Conservation (phyloP, 2,888 invertebrate species). For the Zygaena filipendulae region DNA sequence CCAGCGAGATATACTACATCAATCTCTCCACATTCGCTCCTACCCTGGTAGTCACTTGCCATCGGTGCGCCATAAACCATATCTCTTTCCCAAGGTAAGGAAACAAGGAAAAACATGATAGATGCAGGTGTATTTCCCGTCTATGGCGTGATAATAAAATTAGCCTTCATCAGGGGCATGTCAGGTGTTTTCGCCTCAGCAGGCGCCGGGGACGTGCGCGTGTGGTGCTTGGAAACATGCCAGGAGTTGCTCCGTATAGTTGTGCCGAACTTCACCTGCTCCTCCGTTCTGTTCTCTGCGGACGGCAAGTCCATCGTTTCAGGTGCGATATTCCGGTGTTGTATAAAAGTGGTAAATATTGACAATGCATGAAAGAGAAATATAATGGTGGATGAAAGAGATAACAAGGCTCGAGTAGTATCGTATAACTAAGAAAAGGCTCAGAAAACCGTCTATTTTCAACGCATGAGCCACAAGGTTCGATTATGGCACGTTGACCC, state of each 20-base stretch:
- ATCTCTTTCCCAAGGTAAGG: slow-evolving; percentile 85
- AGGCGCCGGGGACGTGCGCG: slow-evolving; percentile 84
- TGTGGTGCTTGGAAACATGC: slow-evolving; percentile 82
- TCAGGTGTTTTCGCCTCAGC: slow-evolving; percentile 90
- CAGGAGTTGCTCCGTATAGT: slow-evolving; percentile 85
- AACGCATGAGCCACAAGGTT: no score
- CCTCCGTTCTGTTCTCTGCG: slow-evolving; percentile 78
- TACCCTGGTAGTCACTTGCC: slow-evolving; percentile 83
- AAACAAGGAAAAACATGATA: background rate
- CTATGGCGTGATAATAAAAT: no score
- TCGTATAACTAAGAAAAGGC: no score
- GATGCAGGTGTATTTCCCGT: background rate
- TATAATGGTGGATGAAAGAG: no score
- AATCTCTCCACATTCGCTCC: slow-evolving; percentile 74
- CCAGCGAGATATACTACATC: slow-evolving; percentile 85
- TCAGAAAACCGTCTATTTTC: no score
- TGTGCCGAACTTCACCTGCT: slow-evolving; percentile 89
- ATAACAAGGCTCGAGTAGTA: no score
- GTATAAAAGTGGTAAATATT: background rate
- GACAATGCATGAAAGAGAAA: slow-evolving; percentile 2
- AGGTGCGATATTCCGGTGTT: slow-evolving; percentile 46
- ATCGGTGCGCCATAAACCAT: slow-evolving; percentile 81
- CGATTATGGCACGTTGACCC: no score
- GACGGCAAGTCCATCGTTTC: slow-evolving; percentile 86
- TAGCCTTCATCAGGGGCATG: slow-evolving; percentile 78